A percentile compares a stretch with the other conserved stretches of the same genome.
Conservation (phyloP, 2,113 vertebrate genomes). For the Chloropsis hardwickii region DNA sequence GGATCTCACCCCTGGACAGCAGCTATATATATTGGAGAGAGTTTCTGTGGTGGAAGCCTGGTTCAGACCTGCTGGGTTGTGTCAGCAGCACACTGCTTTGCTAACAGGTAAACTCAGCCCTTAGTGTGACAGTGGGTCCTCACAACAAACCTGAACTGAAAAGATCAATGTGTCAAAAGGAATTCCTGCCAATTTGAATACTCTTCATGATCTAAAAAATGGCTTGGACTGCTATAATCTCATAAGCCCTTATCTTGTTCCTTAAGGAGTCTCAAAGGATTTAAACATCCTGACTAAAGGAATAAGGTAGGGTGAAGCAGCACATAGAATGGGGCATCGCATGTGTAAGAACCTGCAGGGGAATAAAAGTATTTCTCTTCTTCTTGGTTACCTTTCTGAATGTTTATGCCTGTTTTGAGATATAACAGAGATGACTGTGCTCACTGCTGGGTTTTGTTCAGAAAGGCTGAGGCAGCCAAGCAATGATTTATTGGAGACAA, state of each 20-base stretch:
- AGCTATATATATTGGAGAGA: conserved; percentile 83
- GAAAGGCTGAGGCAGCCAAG: background rate
- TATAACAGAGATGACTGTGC: background rate
- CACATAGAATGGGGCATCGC: background rate
- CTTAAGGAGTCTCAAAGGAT: background rate
- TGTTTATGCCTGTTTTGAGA: background rate
- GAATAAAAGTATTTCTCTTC: background rate
- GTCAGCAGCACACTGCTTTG: conserved; percentile 92
- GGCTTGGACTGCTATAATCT: background rate
- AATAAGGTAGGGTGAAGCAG: background rate
- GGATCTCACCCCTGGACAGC: conserved; percentile 93
- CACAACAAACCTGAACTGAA: background rate
- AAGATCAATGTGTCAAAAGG: background rate
- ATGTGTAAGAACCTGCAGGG: background rate
- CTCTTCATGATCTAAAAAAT: background rate
- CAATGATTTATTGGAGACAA: background rate
- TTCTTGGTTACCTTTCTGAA: background rate
- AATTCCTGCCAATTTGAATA: background rate
- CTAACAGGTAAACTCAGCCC: conserved; percentile 76
- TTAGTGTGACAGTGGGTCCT: background rate
- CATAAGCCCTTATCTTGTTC: background rate
- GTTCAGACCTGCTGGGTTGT: conserved; percentile 91
- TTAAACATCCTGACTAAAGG: background rate
- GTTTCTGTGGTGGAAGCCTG: conserved; percentile 87
- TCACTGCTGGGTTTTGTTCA: background rate